Evolutionary conservation across 2,797 vertebrate genomes (phyloP).

Genomic region (Acrossocheilus wenchowensis): DNA sequence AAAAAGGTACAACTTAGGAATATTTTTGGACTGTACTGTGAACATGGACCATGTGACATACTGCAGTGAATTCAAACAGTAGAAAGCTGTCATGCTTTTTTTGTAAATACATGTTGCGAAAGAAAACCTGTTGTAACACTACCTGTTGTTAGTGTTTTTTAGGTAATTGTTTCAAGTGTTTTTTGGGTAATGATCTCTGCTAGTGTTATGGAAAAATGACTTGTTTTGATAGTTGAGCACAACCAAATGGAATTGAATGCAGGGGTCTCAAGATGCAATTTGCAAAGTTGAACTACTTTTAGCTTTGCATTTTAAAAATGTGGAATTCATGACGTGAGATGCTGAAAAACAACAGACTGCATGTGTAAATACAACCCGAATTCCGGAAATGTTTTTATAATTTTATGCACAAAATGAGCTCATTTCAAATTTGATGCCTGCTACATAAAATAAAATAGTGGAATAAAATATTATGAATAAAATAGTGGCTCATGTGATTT

Average conservation of each 20-base stretch:
- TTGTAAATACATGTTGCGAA: not conserved
- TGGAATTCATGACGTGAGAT: not conserved
- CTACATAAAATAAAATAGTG: no score
- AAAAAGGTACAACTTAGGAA: not conserved
- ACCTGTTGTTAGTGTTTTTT: not conserved
- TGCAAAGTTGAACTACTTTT: not conserved
- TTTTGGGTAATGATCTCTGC: not conserved
- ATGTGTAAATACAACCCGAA: not conserved
- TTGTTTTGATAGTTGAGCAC: not conserved
- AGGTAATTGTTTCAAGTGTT: not conserved
- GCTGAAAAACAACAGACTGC: not conserved
- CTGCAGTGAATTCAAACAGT: not conserved
- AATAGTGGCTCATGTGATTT: no score
- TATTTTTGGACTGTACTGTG: not conserved
- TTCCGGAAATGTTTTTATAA: no score
- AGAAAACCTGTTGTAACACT: not conserved
- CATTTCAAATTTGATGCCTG: no score
- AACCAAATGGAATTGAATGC: not conserved
- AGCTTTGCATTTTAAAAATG: not conserved
- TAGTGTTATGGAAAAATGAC: not conserved
- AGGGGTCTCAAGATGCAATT: not conserved
- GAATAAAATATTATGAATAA: no score
- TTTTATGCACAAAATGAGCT: no score
- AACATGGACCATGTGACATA: no score
- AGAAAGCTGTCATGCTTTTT: not conserved